A percentile compares a stretch with the other conserved stretches of the same genome.
Conservation (phyloP, 1,140 invertebrate genomes). For the Psilanteris sp. region DNA sequence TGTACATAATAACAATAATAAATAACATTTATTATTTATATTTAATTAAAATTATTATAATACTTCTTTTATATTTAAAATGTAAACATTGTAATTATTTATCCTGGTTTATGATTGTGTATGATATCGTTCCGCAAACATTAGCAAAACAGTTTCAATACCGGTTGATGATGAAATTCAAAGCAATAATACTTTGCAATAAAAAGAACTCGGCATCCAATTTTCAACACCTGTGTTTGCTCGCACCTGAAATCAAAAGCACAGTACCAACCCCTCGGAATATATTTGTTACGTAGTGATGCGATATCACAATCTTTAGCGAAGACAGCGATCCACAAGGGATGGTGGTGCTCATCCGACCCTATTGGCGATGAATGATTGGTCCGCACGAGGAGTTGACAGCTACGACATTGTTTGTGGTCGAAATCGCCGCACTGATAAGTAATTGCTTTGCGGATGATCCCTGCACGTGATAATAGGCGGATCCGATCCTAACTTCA, state of each 20-base stretch:
- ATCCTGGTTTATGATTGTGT: no score
- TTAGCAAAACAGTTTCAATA: constrained; percentile 2
- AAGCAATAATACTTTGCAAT: background rate
- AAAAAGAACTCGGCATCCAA: constrained; percentile 5
- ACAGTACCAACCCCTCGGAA: constrained; percentile 32
- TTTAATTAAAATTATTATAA: no score
- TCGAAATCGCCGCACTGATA: constrained; percentile 61
- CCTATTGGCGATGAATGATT: constrained; percentile 74
- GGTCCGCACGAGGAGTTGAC: constrained; percentile 68
- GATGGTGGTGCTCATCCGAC: constrained; percentile 44
- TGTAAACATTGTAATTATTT: no score
- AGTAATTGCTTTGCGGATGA: constrained; percentile 75
- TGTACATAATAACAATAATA: no score
- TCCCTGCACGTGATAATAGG: constrained; percentile 69
- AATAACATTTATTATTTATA: no score
- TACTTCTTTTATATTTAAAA: no score
- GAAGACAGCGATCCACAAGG: constrained; percentile 35
- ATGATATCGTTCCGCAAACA: constrained; percentile 9
- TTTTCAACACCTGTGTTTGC: constrained; percentile 77
- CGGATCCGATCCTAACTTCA: constrained; percentile 48
- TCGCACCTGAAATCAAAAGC: constrained; percentile 74
- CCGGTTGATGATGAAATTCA: constrained; percentile 2
- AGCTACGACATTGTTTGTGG: constrained; percentile 65
- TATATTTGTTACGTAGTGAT: constrained; percentile 11
- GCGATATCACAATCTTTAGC: constrained; percentile 9